Evolutionary conservation across 53 echinoderm and acorn worm genomes (phyloP), one percentile per base, ranked within the genome.

Genomic region (Luidia sarsii): DNA sequence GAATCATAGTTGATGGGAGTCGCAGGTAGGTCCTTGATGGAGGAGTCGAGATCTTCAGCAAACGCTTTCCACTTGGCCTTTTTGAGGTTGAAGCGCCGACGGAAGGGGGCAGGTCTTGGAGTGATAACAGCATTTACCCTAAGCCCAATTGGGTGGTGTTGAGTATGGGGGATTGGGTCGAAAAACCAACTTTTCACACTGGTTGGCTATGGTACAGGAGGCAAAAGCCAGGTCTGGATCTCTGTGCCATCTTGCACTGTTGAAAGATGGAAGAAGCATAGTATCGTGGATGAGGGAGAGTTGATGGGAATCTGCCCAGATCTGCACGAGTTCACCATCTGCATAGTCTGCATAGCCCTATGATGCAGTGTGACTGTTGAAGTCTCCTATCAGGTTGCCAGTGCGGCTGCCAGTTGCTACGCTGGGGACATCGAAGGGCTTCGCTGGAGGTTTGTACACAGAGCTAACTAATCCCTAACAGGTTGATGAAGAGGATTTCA

Each of bases 71-170:
- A 85, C 53, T 65, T 38, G 8, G 70, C 80, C 34, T 79, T 86
- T 22, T 39, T 81, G 27, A 79, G 69, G 18, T 86, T 87, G 62
- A 87, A 87, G 21, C 87, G 81, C 7, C 71, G 53, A 36, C 63
- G 39, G 63, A 87, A 68, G 28, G 81, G 80, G 11, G 63, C 87
- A 8, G 35, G 36, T 37, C 64, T 31, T 50, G 85, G 90, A 23
- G 64, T 29, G 25, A 90, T 63, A 35, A 72, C 85, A 11, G 85
- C 85, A 71, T 60, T 81, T 16, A 85, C 37, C 23, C 80, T 56
- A 48, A 85, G 51, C 4, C 34, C 72, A 2, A 86, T 84, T 66
- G 88, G 88, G 18, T 72, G 27, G 83, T 91, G 91, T 71, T 91
- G 91, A 27, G 54, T 84, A 7, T 71, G 64, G 16, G 77, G 83